Evolutionary conservation across 2,797 vertebrate species (phyloP), one percentile per base, ranked within the genome.

Genomic region (Darevskia nairensis): DNA sequence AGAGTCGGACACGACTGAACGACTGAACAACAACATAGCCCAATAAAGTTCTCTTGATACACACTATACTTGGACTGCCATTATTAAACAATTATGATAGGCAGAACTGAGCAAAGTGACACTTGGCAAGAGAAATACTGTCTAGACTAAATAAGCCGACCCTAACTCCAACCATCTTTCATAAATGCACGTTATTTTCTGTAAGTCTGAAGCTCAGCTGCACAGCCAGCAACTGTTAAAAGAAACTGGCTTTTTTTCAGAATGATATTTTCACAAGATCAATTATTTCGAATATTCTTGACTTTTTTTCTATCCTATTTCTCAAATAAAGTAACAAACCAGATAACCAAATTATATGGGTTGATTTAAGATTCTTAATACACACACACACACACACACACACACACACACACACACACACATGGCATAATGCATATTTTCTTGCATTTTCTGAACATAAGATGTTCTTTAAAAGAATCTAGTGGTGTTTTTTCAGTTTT

Each of bases 101-200:
- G 89, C 86, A 85, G 91, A 90, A 92, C 80, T 50, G 78, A 92
- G 71, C 74, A 71, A 1, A 77, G 90, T 35, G 82, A 83, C 1
- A 0, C 75, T 77, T 86, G 89, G 88, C 88, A 91, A 74, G 76
- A 88, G 86, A 93, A 92, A 74, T 21, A 90, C 86, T 83, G 88
- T 94, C 92, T 86, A 95, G 94, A 95, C 88, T 82, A 90, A 94
- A 94, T 94, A 95, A 95, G 90, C 87, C 89, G 92, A 90, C 90
- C 61, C 80, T 90, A 89, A 95, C 84, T 89, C 85, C 84, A 84
- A 81, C 86, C 94, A 85, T 91, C 92, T 92, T 85, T 96, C 93
- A 90, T 89, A 87, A 86, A 92, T 64, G 85, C 82, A 87, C 82
- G n/a, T 86, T 90, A 90, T 93, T 94, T 93, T 92, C 85, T 90